These are phyloP conservation scores for Protonibea diacanthus DNA, from an alignment of 2,797 vertebrate genomes.

Conservation along the genomic window DNA sequence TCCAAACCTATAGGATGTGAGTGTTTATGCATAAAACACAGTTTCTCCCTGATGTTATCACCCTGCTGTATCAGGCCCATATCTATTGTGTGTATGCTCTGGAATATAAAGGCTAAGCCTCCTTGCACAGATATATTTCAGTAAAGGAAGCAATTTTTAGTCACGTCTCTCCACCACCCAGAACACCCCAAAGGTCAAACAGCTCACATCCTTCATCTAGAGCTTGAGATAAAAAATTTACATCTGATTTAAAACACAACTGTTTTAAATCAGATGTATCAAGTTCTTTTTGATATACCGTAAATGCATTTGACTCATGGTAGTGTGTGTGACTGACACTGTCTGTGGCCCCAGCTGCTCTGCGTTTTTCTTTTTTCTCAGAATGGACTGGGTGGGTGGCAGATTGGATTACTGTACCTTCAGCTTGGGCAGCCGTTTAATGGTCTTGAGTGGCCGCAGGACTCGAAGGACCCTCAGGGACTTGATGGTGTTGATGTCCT, in stretches of 20 bases:
- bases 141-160: slow-evolving; percentile 5
- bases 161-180: neutral
- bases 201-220: slow-evolving; percentile 3
- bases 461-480: slow-evolving; percentile 96
- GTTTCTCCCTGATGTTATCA: neutral
- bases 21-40: neutral
- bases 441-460: slow-evolving; percentile 96
- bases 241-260: neutral
- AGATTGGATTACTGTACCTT: slow-evolving; percentile 86
- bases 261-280: slow-evolving; percentile 4
- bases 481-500: slow-evolving; percentile 99
- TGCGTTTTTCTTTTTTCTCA: neutral
- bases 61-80: neutral
- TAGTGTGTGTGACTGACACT: neutral
- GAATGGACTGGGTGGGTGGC: slow-evolving; percentile 19
- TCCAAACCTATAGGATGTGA: neutral
- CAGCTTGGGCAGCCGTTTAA: slow-evolving; percentile 96
- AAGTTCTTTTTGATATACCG: neutral
- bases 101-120: slow-evolving; percentile 1
- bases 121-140: neutral
- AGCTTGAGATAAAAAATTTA: neutral
- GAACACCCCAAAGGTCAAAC: slow-evolving; percentile 11
- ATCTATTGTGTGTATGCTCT: neutral
- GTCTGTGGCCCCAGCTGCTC: slow-evolving; percentile 16
- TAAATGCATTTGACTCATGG: slow-evolving; percentile 12